Percentiles rank a stretch among this genome's conserved stretches.
Evolutionary conservation across 2,113 vertebrate species (phyloP).

Genomic region (Oncorhynchus gorbuscha): DNA sequence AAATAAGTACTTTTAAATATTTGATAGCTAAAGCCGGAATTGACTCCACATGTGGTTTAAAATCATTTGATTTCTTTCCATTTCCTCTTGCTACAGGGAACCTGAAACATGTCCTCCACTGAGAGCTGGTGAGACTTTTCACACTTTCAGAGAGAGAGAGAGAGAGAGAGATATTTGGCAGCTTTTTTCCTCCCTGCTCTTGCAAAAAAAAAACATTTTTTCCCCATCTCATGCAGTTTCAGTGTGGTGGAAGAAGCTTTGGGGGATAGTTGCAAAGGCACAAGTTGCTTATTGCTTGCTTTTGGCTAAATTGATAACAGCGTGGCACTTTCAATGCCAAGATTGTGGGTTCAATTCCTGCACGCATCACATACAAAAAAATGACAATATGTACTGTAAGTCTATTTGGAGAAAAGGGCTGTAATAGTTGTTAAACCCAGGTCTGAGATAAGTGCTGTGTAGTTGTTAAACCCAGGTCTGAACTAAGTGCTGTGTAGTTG

Average conservation of each 20-base stretch:
- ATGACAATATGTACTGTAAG: too few species aligned
- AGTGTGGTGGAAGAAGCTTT: neutral
- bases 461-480: too few species aligned
- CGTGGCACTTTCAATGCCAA: too few species aligned
- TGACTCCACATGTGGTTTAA: neutral
- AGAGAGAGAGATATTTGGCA: constrained; percentile 3
- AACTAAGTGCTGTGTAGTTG: too few species aligned
- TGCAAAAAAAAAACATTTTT: too few species aligned
- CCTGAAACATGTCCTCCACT: constrained; percentile 4
- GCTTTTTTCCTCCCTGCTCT: neutral
- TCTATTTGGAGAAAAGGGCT: too few species aligned
- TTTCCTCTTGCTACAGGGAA: neutral
- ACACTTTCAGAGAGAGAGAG: constrained; percentile 15
- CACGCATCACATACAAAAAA: too few species aligned
- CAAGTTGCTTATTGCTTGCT: neutral
- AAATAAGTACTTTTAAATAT: neutral
- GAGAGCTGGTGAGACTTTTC: constrained; percentile 20
- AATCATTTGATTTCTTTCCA: neutral
- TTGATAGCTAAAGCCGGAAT: neutral
- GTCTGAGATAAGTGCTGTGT: too few species aligned
- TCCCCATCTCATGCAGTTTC: neutral
- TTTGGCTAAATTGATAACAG: too few species aligned
- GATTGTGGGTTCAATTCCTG: too few species aligned
- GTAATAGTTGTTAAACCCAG: too few species aligned
- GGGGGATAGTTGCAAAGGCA: neutral